A percentile compares a stretch with the other conserved stretches of the same genome.
Evolutionary conservation across 1,140 invertebrate species (phyloP).

Genomic region (Dendrolimus punctatus): DNA sequence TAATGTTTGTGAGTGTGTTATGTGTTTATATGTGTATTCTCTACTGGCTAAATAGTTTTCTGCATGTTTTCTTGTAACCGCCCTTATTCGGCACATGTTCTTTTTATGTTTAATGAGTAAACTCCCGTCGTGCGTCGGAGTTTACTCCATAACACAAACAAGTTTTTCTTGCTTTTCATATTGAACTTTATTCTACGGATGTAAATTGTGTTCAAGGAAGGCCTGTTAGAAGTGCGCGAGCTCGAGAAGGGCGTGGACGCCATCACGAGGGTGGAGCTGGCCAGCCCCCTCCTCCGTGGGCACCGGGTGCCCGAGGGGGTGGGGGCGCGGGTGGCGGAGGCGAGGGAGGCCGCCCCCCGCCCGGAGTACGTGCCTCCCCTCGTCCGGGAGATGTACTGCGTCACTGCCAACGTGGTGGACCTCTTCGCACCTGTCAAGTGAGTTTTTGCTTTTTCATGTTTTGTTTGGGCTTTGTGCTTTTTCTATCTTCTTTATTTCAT

Average conservation of each 20-base stretch:
- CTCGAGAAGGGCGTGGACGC: slow-evolving; percentile 83
- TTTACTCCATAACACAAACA: too few species aligned
- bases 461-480: too few species aligned
- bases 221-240: slow-evolving; percentile 79
- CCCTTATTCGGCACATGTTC: too few species aligned
- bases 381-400: slow-evolving; percentile 79
- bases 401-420: slow-evolving; percentile 78
- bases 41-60: too few species aligned
- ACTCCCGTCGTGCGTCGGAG: too few species aligned
- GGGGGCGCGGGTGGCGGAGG: slow-evolving; percentile 35
- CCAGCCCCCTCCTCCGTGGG: slow-evolving; percentile 64
- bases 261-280: slow-evolving; percentile 73
- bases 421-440: slow-evolving; percentile 72
- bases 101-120: too few species aligned
- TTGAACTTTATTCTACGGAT: too few species aligned
- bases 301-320: slow-evolving; percentile 28
- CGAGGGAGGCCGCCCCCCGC: slow-evolving; percentile 55
- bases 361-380: slow-evolving; percentile 47
- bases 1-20: too few species aligned
- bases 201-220: slow-evolving; percentile 52
- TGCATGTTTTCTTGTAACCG: too few species aligned
- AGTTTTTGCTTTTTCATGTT: slow-evolving; percentile 10
- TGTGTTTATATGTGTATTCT: too few species aligned
- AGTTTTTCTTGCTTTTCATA: too few species aligned
- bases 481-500: too few species aligned